Percentiles rank a stretch among this genome's conserved stretches.
phyloP scores from a whole-genome alignment of 2,113 vertebrate genomes.

The Heterochromis multidens region DNA sequence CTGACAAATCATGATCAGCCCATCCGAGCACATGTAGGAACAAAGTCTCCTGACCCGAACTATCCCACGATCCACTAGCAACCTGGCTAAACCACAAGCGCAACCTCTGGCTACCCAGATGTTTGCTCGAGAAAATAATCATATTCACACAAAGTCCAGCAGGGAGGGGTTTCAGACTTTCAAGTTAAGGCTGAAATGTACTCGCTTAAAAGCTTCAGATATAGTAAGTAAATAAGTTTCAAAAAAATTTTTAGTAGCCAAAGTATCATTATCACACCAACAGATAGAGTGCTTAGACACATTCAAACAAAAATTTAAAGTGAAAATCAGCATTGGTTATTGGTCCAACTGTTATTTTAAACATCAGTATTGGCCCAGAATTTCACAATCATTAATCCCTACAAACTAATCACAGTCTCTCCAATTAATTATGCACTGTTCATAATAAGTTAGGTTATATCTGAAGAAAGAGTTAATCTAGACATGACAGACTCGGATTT shows the following conservation, averaged over 20 bases:
- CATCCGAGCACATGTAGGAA: slow-evolving; percentile 14
- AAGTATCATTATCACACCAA: not conserved
- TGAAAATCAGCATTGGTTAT: not conserved
- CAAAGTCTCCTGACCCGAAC: slow-evolving; percentile 39
- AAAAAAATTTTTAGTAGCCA: not conserved
- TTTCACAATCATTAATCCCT: no score
- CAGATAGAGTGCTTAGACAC: not conserved
- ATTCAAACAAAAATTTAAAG: not conserved
- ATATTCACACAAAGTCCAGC: slow-evolving; percentile 23
- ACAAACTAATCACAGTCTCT: not conserved
- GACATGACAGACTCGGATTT: not conserved
- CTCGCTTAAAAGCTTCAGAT: not conserved
- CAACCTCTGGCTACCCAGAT: slow-evolving; percentile 63
- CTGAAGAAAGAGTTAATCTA: not conserved
- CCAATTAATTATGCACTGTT: not conserved
- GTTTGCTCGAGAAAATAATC: slow-evolving; percentile 40
- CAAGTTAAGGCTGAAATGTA: not conserved
- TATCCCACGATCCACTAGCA: slow-evolving; percentile 69
- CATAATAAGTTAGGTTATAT: not conserved
- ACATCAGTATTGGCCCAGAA: not conserved
- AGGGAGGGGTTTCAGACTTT: slow-evolving; percentile 8
- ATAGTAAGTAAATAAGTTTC: no score
- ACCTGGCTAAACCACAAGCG: slow-evolving; percentile 62
- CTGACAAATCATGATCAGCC: not conserved
- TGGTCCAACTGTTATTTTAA: not conserved